These are phyloP conservation scores for Brachypalpus laphriformis DNA, from an alignment of 2,888 invertebrate genomes.

Conservation along the genomic window DNA sequence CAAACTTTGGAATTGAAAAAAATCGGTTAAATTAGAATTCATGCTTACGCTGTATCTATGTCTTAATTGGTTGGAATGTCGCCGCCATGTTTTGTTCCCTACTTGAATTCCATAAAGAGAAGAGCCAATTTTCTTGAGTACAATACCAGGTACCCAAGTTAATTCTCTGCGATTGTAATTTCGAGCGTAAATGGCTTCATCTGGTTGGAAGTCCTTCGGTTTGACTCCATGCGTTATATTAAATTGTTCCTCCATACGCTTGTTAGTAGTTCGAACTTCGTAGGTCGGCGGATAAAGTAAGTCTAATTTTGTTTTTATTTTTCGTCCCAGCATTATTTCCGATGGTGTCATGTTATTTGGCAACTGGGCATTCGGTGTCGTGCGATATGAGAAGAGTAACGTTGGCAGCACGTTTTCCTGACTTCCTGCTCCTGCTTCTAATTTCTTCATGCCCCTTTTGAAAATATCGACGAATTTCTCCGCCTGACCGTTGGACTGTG, in stretches of 20 bases:
- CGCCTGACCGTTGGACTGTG: not conserved
- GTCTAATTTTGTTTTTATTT: too few relatives aligned
- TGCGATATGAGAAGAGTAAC: too few relatives aligned
- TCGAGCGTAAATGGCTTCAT: conserved; percentile 1
- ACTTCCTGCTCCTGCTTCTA: too few relatives aligned
- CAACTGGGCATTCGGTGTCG: too few relatives aligned
- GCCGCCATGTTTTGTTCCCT: not conserved
- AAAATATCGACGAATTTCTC: not conserved
- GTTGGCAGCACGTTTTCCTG: too few relatives aligned
- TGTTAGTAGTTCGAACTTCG: not conserved
- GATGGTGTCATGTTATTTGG: too few relatives aligned
- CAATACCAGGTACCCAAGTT: not conserved
- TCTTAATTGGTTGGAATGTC: conserved; percentile 8
- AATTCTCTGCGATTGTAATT: not conserved
- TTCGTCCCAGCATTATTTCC: too few relatives aligned
- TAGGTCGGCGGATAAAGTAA: too few relatives aligned
- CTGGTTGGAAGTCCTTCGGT: not conserved
- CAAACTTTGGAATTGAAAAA: not conserved
- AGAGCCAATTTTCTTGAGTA: not conserved
- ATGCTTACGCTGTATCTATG: not conserved
- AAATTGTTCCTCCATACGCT: not conserved
- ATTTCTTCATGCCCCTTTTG: not conserved
- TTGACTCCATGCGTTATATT: not conserved
- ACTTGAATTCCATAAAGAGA: not conserved
- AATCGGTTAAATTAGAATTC: not conserved